These are phyloP conservation scores for Choloepus didactylus DNA, from an alignment of 2,797 vertebrate genomes.

Conservation along the genomic window DNA sequence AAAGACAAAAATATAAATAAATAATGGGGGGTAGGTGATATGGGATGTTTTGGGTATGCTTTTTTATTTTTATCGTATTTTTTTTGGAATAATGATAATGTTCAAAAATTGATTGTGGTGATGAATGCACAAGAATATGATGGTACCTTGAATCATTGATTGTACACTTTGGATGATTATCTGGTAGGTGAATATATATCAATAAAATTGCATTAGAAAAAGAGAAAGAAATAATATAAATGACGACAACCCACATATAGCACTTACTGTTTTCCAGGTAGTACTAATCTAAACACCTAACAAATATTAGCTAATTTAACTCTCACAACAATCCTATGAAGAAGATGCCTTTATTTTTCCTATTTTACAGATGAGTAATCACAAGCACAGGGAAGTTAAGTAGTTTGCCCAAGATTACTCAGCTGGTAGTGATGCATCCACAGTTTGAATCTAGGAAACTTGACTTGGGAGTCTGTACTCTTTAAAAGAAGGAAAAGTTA, in stretches of 20 bases:
- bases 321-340: background rate
- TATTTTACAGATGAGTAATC: background rate
- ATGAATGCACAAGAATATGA: too few species aligned
- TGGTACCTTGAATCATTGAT: too few species aligned
- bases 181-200: too few species aligned
- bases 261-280: background rate
- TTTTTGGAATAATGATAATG: too few species aligned
- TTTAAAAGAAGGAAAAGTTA: background rate
- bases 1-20: too few species aligned
- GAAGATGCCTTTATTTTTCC: background rate
- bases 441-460: background rate
- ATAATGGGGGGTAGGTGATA: too few species aligned
- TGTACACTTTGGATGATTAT: too few species aligned
- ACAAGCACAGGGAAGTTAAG: background rate
- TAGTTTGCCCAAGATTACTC: background rate
- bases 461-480: too few species aligned
- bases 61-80: too few species aligned
- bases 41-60: too few species aligned
- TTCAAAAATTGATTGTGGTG: too few species aligned
- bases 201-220: too few species aligned
- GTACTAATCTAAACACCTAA: background rate
- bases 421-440: background rate
- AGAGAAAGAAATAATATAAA: background rate
- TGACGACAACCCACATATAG: background rate
- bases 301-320: conserved; percentile 16